Base-by-base conservation (phyloP, 2,888 invertebrate species). In the Hydrotaea cyrtoneurina region DNA sequence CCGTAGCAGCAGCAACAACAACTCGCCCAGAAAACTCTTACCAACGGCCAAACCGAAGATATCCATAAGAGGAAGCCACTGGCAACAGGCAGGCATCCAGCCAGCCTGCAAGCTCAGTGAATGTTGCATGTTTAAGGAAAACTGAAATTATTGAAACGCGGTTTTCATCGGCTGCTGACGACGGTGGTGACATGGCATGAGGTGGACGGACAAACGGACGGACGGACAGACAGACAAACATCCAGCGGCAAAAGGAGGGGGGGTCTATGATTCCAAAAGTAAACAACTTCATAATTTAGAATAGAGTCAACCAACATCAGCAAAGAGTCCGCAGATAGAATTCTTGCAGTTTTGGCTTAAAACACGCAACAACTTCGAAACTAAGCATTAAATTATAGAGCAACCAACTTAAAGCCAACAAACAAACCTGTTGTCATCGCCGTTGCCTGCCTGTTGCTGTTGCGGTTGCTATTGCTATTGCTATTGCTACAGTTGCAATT, bases 201-300 rank as follows among this genome's bases (percentile, higher is more conserved):
- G 46, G 66, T 43, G 71, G 36, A 55, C 50, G 21, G 17, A 43
- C 11, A 62, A 39, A 46, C 1, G 36, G 26, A 39, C 31, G 7
- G 3, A 39, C 11, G 11, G 39, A 8, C 39, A 10, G 53, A 55
- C 15, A 11, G 50, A 5, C 26, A 11, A 17, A n/a, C 13, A 72
- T 11, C n/a, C n/a, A n/a, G n/a, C n/a, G n/a, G n/a, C n/a, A n/a
- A n/a, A n/a, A n/a, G 11, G 72, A 0, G 17, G 55, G 55, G 23
- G 19, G 4, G 3, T 43, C 17, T 0, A 53, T 31, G 62, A 13
- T 21, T 36, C 10, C 69, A 66, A 31, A 74, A 53, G 39, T 36
- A 64, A 78, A 78, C 80, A 84, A 84, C 78, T 84, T 84, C 80
- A 80, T 84, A 84, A 80, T 75, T 80, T 80, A 59, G 66, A 77